Evolutionary conservation across 1,140 invertebrate species (phyloP).

Genomic region (Bombus picipes): DNA sequence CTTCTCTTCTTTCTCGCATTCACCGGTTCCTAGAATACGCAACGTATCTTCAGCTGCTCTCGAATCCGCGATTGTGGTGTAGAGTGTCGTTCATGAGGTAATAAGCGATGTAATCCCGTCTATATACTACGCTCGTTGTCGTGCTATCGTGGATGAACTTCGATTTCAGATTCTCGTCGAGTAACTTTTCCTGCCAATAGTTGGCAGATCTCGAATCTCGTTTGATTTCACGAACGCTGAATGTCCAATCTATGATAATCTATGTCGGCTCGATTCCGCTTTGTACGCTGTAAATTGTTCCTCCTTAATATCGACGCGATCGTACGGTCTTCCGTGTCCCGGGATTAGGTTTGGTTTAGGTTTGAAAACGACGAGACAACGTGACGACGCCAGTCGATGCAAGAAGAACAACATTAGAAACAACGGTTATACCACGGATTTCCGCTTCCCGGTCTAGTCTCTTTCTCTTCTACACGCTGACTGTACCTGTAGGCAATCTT

Average conservation of each 20-base stretch:
- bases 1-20: conserved; percentile 43
- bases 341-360: neutral
- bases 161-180: neutral
- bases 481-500: conserved; percentile 54
- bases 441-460: conserved; percentile 28
- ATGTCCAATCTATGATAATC: neutral
- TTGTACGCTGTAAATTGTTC: conserved; percentile 11
- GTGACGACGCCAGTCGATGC: neutral
- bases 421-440: conserved; percentile 33
- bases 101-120: conserved; percentile 27
- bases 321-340: neutral
- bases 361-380: too few relatives aligned
- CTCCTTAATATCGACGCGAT: neutral
- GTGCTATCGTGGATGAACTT: neutral
- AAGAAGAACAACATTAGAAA: conserved; percentile 1
- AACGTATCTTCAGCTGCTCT: neutral
- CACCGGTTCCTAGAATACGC: neutral
- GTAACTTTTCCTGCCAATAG: neutral
- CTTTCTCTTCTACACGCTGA: conserved; percentile 23
- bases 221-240: neutral
- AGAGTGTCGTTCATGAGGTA: conserved; percentile 3
- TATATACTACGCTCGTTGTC: neutral
- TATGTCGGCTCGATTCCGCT: neutral
- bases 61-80: neutral
- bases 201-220: neutral